These are phyloP conservation scores for Centropus bengalensis DNA, from an alignment of 2,113 vertebrate species.

Conservation along the genomic window DNA sequence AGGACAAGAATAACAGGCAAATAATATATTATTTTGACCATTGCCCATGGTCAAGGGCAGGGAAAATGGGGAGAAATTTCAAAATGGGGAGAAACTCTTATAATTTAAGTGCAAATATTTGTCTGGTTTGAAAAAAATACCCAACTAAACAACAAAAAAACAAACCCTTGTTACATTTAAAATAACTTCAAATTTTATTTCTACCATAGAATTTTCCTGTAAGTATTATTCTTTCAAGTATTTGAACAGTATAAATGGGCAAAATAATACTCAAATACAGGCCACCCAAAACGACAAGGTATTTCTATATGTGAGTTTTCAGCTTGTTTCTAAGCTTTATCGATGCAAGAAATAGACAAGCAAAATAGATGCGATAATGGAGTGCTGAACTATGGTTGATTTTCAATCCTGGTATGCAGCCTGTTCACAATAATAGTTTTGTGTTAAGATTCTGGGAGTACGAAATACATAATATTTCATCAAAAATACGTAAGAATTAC, in stretches of 20 bases:
- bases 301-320: background rate
- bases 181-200: background rate
- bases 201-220: background rate
- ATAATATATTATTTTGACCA: background rate
- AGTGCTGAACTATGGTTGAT: background rate
- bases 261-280: background rate
- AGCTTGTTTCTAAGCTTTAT: background rate
- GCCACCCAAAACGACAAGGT: background rate
- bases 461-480: background rate
- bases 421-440: background rate
- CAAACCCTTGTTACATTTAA: background rate
- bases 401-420: background rate
- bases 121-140: background rate
- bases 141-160: background rate
- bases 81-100: background rate
- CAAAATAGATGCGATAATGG: background rate
- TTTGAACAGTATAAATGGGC: background rate
- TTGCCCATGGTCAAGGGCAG: too few species aligned
- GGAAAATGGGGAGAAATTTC: background rate
- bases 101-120: background rate
- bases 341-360: background rate
- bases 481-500: background rate
- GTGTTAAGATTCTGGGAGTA: background rate
- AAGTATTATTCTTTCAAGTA: background rate
- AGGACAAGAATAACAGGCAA: background rate